Evolutionary conservation across 2,888 invertebrate species (phyloP), one percentile per base, ranked within the genome.

Genomic region (Archips xylosteana): DNA sequence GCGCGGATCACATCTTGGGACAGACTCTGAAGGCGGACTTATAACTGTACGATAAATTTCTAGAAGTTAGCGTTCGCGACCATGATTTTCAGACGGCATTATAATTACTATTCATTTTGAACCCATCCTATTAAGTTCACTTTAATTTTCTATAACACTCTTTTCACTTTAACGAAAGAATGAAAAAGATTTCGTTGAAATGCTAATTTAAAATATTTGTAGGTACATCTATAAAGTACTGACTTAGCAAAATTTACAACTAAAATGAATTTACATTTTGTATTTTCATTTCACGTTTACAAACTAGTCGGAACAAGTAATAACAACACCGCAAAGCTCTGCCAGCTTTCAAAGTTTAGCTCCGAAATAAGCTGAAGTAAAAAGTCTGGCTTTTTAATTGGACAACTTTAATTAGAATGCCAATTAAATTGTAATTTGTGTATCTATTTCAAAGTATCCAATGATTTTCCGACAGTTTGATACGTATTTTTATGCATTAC

Each of bases 1-100:
- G 65, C 87, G 88, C 87, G 87, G 87, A 88, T 89, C 85, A 87
- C 88, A 90, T 87, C 85, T 84, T 77, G 78, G 83, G 87, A 88
- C 90, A 88, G 89, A 89, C 92, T 87, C 91, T 89, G 91, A 87
- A 83, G 81, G 82, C 15, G 9, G 57, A 60, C 63, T 67, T 47
- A 34, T 6, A 1, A 62, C 34, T 39, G 12, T 42, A 13, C 15
- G 34, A n/a, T 39, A 60, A 39, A 34, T 23, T 23, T 23, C 23
- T 9, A 23, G n/a, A 39, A 39, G 39, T 39, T 39, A 39, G 3
- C 39, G 39, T 39, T 39, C 4, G 39, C 4, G 39, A 39, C 39
- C 39, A 39, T 39, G 39, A 39, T 39, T 39, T 39, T 39, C 39
- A 39, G 39, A 39, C 39, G 3, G 2, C 36, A 5, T 3, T 5